Conservation (phyloP, 2,888 invertebrate species). For the Cerastis rubricosa region DNA sequence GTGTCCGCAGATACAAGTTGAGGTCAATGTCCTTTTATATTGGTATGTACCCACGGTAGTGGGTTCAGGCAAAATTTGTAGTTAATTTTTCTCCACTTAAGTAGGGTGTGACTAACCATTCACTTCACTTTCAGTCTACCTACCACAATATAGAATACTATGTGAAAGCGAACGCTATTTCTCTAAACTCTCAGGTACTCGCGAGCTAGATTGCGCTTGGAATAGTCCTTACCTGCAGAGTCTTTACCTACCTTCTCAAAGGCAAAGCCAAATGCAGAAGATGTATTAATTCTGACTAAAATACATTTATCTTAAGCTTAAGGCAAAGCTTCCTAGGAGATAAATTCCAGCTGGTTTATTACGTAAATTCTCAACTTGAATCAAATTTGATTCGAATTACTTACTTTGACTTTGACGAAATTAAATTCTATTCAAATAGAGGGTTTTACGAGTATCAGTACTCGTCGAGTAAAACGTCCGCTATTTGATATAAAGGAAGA, state of each 20-base stretch:
- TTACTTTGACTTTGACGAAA: background rate
- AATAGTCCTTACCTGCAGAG: background rate
- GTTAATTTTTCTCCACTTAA: no score
- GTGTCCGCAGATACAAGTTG: background rate
- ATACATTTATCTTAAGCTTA: background rate
- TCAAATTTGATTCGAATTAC: constrained; percentile 3
- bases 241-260: background rate
- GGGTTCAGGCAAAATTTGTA: background rate
- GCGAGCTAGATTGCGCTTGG: background rate
- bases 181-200: background rate
- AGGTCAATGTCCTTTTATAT: no score
- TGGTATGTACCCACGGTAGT: background rate
- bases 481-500: background rate
- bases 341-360: constrained; percentile 4
- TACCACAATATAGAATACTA: background rate
- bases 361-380: background rate
- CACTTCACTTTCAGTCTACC: background rate
- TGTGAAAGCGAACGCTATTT: background rate
- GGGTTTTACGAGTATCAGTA: no score
- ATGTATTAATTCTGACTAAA: background rate
- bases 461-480: background rate
- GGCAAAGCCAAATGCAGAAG: background rate
- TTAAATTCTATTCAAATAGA: background rate
- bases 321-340: background rate
- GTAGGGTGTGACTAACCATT: background rate